phyloP scores from a whole-genome alignment of 1,140 invertebrate species.

The Drosophila auraria region DNA sequence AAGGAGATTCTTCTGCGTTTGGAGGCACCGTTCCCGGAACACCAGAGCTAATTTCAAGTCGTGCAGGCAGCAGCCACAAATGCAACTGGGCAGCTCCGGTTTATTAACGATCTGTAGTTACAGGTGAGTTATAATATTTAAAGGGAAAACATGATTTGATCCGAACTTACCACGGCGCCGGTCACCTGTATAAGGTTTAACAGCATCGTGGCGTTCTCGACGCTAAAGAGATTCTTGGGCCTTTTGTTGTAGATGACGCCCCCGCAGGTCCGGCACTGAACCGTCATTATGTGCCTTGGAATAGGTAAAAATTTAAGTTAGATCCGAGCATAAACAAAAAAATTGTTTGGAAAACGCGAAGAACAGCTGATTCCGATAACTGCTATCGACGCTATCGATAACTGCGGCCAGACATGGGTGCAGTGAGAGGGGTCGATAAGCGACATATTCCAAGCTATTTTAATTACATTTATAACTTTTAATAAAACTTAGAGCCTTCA shows the following conservation, averaged over 20 bases:
- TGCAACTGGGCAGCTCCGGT: constrained; percentile 45
- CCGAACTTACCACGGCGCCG: constrained; percentile 41
- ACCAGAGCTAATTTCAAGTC: constrained; percentile 55
- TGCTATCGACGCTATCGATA: constrained; percentile 3
- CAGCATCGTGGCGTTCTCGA: constrained; percentile 39
- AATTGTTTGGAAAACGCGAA: constrained; percentile 5
- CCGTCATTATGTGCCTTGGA: constrained; percentile 35
- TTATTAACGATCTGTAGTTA: constrained; percentile 32
- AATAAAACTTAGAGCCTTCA: not conserved
- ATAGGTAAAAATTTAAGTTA: not conserved
- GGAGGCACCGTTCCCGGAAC: constrained; percentile 55
- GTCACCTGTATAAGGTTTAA: constrained; percentile 39
- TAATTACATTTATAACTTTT: too few species aligned
- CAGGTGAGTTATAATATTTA: not conserved
- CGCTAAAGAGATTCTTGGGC: constrained; percentile 58
- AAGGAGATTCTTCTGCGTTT: constrained; percentile 44
- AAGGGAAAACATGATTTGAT: not conserved
- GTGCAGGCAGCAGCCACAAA: constrained; percentile 62
- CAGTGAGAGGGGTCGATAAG: not conserved
- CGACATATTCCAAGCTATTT: too few species aligned
- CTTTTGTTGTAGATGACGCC: constrained; percentile 62
- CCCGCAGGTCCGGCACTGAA: constrained; percentile 57
- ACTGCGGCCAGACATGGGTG: not conserved
- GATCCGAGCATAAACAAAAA: constrained; percentile 12
- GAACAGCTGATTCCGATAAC: constrained; percentile 8